phyloP scores from a whole-genome alignment of 2,113 vertebrate species.

The Columba janthina region DNA sequence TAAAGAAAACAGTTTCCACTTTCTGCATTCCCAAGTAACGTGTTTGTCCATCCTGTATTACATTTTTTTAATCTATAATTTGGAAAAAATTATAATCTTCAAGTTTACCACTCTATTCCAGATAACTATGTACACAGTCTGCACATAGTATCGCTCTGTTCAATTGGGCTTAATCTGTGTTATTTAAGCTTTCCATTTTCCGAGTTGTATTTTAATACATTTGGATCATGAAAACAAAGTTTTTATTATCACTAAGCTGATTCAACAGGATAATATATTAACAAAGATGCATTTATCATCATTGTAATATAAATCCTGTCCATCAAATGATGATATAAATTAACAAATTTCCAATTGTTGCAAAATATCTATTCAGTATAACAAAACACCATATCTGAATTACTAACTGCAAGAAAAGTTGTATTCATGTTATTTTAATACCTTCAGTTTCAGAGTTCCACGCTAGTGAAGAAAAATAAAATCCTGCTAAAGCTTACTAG shows the following conservation, averaged over 20 bases:
- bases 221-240: conserved; percentile 50
- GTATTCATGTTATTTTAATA: not conserved
- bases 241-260: conserved; percentile 33
- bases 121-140: not conserved
- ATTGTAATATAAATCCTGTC: not conserved
- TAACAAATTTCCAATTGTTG: conserved; percentile 3
- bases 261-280: conserved; percentile 43
- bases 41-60: not conserved
- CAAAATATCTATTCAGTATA: not conserved
- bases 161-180: conserved; percentile 55
- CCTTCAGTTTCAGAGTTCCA: not conserved
- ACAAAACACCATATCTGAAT: not conserved
- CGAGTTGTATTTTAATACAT: conserved; percentile 46
- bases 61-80: not conserved
- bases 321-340: conserved; percentile 19
- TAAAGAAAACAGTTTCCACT: not conserved
- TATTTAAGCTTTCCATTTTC: conserved; percentile 62
- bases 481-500: not conserved
- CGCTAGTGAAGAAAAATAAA: not conserved
- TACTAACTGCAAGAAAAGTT: not conserved
- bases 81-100: not conserved
- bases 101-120: conserved; percentile 29
- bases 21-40: not conserved
- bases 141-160: not conserved
- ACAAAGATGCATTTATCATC: not conserved